A percentile compares a stretch with the other conserved stretches of the same genome.
phyloP scores from a whole-genome alignment of 2,113 vertebrate species.

The Amphilophus citrinellus region DNA sequence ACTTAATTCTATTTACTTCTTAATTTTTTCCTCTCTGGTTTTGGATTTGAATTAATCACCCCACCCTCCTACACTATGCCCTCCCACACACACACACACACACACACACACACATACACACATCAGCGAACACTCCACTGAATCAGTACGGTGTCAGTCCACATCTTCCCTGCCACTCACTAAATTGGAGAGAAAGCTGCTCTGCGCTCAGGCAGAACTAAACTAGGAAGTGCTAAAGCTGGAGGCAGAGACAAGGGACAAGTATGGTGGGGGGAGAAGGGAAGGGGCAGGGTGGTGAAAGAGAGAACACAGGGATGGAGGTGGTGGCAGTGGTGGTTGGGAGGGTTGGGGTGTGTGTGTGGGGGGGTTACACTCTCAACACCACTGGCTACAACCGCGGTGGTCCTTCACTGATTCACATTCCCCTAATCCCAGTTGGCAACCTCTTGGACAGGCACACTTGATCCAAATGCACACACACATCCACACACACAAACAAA shows the following conservation, averaged over 20 bases:
- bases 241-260: conserved; percentile 64
- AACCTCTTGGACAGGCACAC: conserved; percentile 76
- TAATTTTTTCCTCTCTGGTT: not conserved
- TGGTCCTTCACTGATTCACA: conserved; percentile 74
- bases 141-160: conserved; percentile 67
- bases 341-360: not conserved
- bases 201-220: conserved; percentile 89
- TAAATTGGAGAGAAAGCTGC: conserved; percentile 85
- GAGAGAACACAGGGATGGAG: conserved; percentile 38
- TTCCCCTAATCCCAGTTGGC: conserved; percentile 81
- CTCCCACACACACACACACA: not conserved
- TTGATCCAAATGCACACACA: conserved; percentile 23
- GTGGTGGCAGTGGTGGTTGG: not conserved
- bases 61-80: not conserved
- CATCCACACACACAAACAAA: not conserved
- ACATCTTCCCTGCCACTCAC: conserved; percentile 85
- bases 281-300: conserved; percentile 41
- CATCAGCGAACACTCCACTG: conserved; percentile 15
- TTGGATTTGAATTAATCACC: not conserved
- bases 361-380: conserved; percentile 32
- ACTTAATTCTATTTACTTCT: conserved; percentile 12
- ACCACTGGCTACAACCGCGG: conserved; percentile 70
- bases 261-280: conserved; percentile 16
- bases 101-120: conserved; percentile 30
- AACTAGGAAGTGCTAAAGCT: conserved; percentile 90